Percentiles rank a stretch among this genome's conserved stretches.
These are phyloP conservation scores for Drosophila fulvimacula DNA, from an alignment of 2,888 invertebrate species.

Conservation along the genomic window DNA sequence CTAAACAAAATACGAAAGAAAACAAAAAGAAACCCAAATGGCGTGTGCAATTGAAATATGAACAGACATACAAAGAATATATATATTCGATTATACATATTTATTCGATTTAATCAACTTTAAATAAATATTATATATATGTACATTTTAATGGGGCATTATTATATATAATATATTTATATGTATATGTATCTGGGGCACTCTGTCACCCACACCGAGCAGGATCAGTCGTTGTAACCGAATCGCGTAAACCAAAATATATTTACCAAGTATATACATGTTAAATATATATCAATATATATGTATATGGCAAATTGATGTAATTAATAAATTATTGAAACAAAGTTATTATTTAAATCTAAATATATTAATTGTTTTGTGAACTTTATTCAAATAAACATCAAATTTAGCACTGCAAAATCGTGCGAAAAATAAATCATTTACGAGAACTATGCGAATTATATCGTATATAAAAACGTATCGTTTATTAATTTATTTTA, in stretches of 20 bases:
- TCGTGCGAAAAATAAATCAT: slow-evolving; percentile 44
- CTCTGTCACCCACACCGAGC: slow-evolving; percentile 35
- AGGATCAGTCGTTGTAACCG: slow-evolving; percentile 54
- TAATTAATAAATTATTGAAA: slow-evolving; percentile 50
- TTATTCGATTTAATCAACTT: slow-evolving; percentile 65
- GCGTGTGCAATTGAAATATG: slow-evolving; percentile 57
- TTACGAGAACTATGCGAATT: background rate
- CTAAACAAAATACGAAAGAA: slow-evolving; percentile 6
- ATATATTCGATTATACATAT: slow-evolving; percentile 54
- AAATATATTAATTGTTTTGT: slow-evolving; percentile 65
- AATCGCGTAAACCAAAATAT: slow-evolving; percentile 28
- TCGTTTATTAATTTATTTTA: slow-evolving; percentile 20
- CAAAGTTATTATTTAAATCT: slow-evolving; percentile 67
- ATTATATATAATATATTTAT: slow-evolving; percentile 29
- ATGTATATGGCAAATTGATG: slow-evolving; percentile 39
- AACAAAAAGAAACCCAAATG: slow-evolving; percentile 29
- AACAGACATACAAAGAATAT: slow-evolving; percentile 40
- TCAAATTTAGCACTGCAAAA: slow-evolving; percentile 51
- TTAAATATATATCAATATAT: slow-evolving; percentile 5
- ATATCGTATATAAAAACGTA: slow-evolving; percentile 11
- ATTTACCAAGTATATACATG: slow-evolving; percentile 24
- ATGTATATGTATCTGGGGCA: slow-evolving; percentile 37
- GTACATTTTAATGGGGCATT: slow-evolving; percentile 64
- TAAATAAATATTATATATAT: slow-evolving; percentile 41
- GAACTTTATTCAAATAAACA: slow-evolving; percentile 70